Base-by-base conservation (phyloP, 2,797 vertebrate species). In the Platalea minor region DNA sequence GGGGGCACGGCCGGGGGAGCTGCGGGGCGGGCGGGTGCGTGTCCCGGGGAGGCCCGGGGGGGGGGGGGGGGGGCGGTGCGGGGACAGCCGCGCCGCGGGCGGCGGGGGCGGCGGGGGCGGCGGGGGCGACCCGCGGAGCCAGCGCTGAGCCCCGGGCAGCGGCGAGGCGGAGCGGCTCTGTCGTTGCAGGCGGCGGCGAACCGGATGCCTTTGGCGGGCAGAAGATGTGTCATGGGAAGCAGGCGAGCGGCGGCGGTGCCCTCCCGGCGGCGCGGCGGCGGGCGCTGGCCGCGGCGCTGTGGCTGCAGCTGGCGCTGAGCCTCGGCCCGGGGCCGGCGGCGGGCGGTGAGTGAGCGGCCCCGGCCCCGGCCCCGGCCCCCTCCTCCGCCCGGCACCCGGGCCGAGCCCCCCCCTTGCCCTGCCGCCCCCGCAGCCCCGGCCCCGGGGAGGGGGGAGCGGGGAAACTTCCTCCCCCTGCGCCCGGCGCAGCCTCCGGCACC, bases 221-320 rank as follows among this genome's bases (percentile, higher is more conserved):
- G 98, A 98, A 98, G 97, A 98, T 98, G 98, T 97, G 97, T 97
- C 91, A 98, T 98, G 98, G 98, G 98, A 98, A 97, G 97, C 97
- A 92, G 95, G 97, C 96, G 95, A 97, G 95, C 96, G 89, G 89
- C 94, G 92, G 97, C 95, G 90, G 97, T 92, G 95, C 96, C 93
- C 96, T 97, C 95, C 93, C 96, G 95, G 97, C 60, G 73, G 95
- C 74, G 48, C 80, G 86, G 50, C 95, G 96, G 86, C 97, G 96
- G 90, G 97, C 97, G 91, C 89, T 97, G 95, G 96, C 96, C 25
- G 91, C 97, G 68, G 97, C 98, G 93, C 92, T 98, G 67, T 98
- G 98, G 97, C 96, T 98, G 94, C 98, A 97, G 92, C 95, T 98
- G 93, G 97, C 97, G 37, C 96, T 98, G 93, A 98, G 97, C 95